Percentiles rank a stretch among this genome's conserved stretches.
phyloP scores from a whole-genome alignment of 2,888 invertebrate species.

The Dolichomitus sp. region DNA sequence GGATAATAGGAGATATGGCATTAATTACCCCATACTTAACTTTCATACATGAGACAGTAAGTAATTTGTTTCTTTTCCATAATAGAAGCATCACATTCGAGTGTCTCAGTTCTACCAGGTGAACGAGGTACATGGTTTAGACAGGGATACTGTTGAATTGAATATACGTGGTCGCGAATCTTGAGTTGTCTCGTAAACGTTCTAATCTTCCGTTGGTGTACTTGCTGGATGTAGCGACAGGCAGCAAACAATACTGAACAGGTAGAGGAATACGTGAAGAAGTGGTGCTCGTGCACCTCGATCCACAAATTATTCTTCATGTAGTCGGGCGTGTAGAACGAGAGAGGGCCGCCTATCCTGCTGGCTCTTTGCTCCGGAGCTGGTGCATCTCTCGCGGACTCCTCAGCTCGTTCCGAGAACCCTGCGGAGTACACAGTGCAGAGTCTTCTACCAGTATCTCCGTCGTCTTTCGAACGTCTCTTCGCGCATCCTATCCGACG shows the following conservation, averaged over 20 bases:
- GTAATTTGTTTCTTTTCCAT: neutral
- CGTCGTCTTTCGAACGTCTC: conserved; percentile 76
- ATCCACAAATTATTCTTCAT: conserved; percentile 84
- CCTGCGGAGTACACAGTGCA: conserved; percentile 31
- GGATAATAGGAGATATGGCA: neutral
- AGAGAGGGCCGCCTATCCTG: conserved; percentile 47
- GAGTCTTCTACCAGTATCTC: conserved; percentile 72
- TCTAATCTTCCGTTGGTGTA: conserved; percentile 74
- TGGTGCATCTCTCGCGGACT: conserved; percentile 54
- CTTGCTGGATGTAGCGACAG: conserved; percentile 27
- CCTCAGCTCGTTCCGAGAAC: conserved; percentile 58
- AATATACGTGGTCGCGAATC: conserved; percentile 41
- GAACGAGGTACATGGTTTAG: conserved; percentile 5
- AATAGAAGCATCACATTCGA: neutral
- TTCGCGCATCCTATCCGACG: conserved; percentile 71
- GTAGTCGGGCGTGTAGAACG: conserved; percentile 75
- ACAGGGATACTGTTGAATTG: conserved; percentile 17
- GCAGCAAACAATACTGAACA: conserved; percentile 8
- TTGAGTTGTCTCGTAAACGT: conserved; percentile 77
- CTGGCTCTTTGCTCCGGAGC: conserved; percentile 39
- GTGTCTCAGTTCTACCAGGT: neutral
- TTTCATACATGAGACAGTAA: neutral
- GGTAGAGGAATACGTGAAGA: conserved; percentile 42
- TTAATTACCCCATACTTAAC: neutral
- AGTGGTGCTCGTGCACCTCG: conserved; percentile 76